These are phyloP conservation scores for Ginglymostoma cirratum DNA, from an alignment of 2,113 vertebrate species.

Conservation along the genomic window DNA sequence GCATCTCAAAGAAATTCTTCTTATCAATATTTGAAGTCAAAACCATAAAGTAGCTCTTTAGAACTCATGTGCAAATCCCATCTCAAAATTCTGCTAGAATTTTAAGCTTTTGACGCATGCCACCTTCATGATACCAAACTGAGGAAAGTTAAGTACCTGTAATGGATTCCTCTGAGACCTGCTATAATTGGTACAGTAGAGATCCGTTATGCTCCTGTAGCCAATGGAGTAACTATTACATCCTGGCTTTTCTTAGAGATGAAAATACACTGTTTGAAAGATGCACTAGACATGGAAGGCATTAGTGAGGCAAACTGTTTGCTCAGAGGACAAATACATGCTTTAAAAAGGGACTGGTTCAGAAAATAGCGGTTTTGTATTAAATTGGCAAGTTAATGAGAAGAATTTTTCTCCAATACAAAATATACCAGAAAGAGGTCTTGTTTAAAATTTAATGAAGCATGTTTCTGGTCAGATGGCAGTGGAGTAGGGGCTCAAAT, in stretches of 20 bases:
- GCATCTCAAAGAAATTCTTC: conserved; percentile 42
- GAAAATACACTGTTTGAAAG: conserved; percentile 44
- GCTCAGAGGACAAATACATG: neutral
- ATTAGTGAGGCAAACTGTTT: conserved; percentile 38
- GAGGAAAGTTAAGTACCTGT: conserved; percentile 45
- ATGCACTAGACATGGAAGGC: conserved; percentile 42
- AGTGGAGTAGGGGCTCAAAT: too few species aligned
- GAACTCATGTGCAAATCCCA: conserved; percentile 40
- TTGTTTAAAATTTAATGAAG: neutral
- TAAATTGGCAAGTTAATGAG: neutral
- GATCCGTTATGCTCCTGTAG: conserved; percentile 41
- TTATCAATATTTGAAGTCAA: conserved; percentile 44
- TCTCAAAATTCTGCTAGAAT: conserved; percentile 43
- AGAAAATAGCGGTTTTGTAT: neutral
- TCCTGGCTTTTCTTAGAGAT: conserved; percentile 44
- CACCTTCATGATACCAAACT: conserved; percentile 44
- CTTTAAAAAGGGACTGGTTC: neutral
- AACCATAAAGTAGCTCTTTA: conserved; percentile 32
- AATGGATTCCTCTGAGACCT: conserved; percentile 48
- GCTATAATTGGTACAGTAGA: conserved; percentile 46
- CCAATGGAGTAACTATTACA: conserved; percentile 45
- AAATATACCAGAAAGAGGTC: neutral
- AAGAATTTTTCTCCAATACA: neutral
- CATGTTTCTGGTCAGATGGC: too few species aligned
- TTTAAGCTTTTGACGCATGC: conserved; percentile 45